Conservation (phyloP, 2,113 vertebrate genomes). For the Arizona elegans region DNA sequence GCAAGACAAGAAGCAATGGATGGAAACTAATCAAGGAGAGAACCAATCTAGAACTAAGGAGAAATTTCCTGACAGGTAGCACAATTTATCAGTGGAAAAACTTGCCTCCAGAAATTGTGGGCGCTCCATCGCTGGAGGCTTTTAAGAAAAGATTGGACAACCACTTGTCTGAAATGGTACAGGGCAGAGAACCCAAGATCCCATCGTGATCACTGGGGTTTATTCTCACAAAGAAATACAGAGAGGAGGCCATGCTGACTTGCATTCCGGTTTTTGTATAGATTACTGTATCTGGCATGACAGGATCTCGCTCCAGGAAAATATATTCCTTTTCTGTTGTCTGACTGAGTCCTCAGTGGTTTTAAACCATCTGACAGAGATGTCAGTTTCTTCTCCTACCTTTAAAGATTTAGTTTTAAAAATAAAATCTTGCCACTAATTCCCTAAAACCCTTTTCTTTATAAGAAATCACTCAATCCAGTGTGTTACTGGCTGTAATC, state of each 20-base stretch:
- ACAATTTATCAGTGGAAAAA: too few relatives aligned
- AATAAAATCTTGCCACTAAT: slow-evolving; percentile 3
- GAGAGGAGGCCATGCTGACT: not conserved
- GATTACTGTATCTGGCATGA: not conserved
- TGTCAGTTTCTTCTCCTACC: slow-evolving; percentile 30
- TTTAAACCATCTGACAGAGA: slow-evolving; percentile 38
- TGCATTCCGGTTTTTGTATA: not conserved
- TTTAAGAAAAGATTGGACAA: too few relatives aligned
- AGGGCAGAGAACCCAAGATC: not conserved
- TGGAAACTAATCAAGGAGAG: too few relatives aligned
- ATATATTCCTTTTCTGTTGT: slow-evolving; percentile 10
- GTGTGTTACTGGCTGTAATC: slow-evolving; percentile 5
- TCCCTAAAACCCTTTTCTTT: slow-evolving; percentile 5
- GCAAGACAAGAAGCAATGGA: too few relatives aligned
- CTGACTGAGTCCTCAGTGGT: slow-evolving; percentile 21
- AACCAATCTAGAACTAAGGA: too few relatives aligned
- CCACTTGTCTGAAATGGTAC: too few relatives aligned
- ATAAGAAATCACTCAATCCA: slow-evolving; percentile 41
- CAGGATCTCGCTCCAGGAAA: slow-evolving; percentile 26
- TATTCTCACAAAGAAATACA: not conserved
- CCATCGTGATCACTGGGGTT: not conserved
- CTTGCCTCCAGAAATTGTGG: too few relatives aligned
- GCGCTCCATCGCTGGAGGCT: too few relatives aligned
- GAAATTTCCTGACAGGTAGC: too few relatives aligned
- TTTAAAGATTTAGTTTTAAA: slow-evolving; percentile 6